phyloP scores from a whole-genome alignment of 2,797 vertebrate genomes.

The Phataginus tetradactyla region DNA sequence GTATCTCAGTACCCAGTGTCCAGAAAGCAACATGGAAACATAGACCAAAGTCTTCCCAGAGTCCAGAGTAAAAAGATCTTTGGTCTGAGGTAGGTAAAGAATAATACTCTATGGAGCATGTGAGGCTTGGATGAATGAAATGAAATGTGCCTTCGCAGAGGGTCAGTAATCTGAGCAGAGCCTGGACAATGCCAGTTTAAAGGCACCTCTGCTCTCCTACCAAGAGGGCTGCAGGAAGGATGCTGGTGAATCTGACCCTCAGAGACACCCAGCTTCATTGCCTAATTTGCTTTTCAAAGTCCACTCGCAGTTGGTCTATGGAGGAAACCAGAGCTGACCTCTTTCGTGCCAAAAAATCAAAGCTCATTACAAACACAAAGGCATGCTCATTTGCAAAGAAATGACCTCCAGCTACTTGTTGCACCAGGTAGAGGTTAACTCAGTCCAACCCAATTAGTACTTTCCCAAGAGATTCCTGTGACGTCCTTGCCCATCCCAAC shows the following conservation, averaged over 20 bases:
- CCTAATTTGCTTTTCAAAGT: conserved; percentile 35
- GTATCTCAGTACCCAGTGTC: background rate
- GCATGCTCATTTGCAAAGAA: conserved; percentile 72
- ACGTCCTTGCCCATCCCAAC: background rate
- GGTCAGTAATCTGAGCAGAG: background rate
- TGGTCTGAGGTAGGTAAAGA: background rate
- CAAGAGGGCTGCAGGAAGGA: background rate
- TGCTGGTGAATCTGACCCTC: background rate
- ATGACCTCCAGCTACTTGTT: conserved; percentile 75
- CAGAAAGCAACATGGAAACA: background rate
- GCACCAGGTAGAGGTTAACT: conserved; percentile 43
- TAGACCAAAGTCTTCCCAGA: background rate
- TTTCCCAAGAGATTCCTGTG: conserved; percentile 10
- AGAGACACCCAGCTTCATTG: background rate
- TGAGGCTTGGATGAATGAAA: background rate
- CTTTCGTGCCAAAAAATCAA: conserved; percentile 27
- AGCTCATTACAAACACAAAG: conserved; percentile 77
- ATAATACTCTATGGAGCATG: background rate
- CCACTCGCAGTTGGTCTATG: background rate
- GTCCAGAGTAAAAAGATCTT: background rate
- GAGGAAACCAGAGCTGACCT: background rate
- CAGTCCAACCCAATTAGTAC: conserved; percentile 50
- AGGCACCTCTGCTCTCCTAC: background rate
- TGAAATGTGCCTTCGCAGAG: background rate
- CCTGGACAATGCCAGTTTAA: background rate